phyloP scores from a whole-genome alignment of 2,888 invertebrate species.

The Gasteruption jaculator region DNA sequence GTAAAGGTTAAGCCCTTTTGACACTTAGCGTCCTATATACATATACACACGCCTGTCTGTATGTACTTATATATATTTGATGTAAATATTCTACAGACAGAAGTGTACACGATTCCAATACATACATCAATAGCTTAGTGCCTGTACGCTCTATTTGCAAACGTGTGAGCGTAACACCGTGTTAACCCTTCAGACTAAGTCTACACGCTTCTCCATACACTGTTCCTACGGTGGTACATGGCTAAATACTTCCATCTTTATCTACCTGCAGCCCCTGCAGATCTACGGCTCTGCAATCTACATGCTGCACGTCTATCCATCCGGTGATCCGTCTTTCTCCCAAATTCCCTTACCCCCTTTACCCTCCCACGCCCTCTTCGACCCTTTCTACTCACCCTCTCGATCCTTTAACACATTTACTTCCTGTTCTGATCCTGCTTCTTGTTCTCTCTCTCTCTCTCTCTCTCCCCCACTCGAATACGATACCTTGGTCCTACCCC shows the following conservation, averaged over 20 bases:
- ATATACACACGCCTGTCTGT: too few species aligned
- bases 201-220: too few species aligned
- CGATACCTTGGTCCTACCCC: slow-evolving; percentile 5
- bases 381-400: background rate
- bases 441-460: slow-evolving; percentile 13
- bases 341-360: background rate
- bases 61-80: too few species aligned
- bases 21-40: too few species aligned
- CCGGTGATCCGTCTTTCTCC: too few species aligned
- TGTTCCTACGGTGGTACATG: too few species aligned
- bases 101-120: slow-evolving; percentile 43
- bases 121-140: slow-evolving; percentile 46
- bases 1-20: too few species aligned
- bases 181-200: slow-evolving; percentile 36
- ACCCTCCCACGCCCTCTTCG: background rate
- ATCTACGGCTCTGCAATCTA: too few species aligned
- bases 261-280: too few species aligned
- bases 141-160: slow-evolving; percentile 45
- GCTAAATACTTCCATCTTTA: too few species aligned
- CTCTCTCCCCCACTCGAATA: slow-evolving; percentile 3
- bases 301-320: too few species aligned
- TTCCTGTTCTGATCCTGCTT: slow-evolving; percentile 18
- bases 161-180: slow-evolving; percentile 40
- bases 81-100: too few species aligned
- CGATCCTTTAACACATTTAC: background rate